Evolutionary conservation across 1,140 invertebrate genomes (phyloP).

Genomic region (Amyelois transitella): DNA sequence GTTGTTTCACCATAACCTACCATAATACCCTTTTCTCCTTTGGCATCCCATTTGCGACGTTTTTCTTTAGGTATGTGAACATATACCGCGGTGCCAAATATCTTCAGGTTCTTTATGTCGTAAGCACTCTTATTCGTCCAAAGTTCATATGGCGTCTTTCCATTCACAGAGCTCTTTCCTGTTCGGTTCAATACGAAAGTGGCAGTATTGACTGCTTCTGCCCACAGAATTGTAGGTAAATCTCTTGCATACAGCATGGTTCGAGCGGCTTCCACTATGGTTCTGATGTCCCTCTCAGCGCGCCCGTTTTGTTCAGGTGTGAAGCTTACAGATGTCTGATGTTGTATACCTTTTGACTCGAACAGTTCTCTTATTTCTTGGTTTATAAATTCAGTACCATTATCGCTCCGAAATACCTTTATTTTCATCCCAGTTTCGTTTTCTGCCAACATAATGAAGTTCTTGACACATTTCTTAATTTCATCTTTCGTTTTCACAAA

Average conservation of each 20-base stretch:
- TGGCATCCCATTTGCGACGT: neutral
- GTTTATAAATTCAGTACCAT: slow-evolving; percentile 56
- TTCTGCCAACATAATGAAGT: slow-evolving; percentile 36
- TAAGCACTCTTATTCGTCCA: slow-evolving; percentile 27
- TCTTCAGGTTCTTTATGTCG: slow-evolving; percentile 25
- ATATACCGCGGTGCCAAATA: slow-evolving; percentile 41
- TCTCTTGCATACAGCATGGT: slow-evolving; percentile 30
- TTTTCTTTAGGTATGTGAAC: slow-evolving; percentile 17
- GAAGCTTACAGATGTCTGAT: slow-evolving; percentile 46
- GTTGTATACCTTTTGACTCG: slow-evolving; percentile 27
- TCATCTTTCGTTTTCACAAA: slow-evolving; percentile 57
- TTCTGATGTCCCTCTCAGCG: slow-evolving; percentile 54
- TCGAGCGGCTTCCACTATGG: slow-evolving; percentile 55
- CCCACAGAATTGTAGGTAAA: slow-evolving; percentile 41
- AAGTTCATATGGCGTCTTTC: slow-evolving; percentile 44
- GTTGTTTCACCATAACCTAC: neutral
- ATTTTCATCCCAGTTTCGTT: slow-evolving; percentile 34
- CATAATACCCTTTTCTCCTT: neutral
- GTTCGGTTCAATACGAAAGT: slow-evolving; percentile 48
- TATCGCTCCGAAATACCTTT: slow-evolving; percentile 46
- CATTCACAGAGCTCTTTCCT: slow-evolving; percentile 24
- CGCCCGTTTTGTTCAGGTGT: slow-evolving; percentile 66
- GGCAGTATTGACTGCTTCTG: slow-evolving; percentile 51
- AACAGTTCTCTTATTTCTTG: slow-evolving; percentile 29
- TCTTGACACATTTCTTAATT: slow-evolving; percentile 28